Base-by-base conservation (phyloP, 2,113 vertebrate genomes). In the Hucho hucho region DNA sequence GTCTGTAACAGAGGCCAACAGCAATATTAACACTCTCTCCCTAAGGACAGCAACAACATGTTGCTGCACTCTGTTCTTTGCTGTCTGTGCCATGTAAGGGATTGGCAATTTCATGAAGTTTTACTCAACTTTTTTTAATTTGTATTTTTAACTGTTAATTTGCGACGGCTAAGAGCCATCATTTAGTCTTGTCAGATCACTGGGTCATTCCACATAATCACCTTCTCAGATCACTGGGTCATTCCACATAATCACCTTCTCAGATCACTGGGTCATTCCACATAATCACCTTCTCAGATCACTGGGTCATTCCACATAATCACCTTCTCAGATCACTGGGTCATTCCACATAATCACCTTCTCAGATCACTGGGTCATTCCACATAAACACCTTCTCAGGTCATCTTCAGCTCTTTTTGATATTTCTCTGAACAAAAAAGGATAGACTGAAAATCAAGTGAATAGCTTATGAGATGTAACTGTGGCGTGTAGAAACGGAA, bases 41-140 rank as follows among this genome's bases (percentile, higher is more conserved):
- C 2, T 82, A 89, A 79, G 77, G 91, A 83, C 61, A 91, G 64
- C 63, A n/a, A 16, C 1, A 4, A n/a, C n/a, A 16, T 20, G 24
- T 37, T 4, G 18, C 46, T 20, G 56, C 9, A 18, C 46, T 53
- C 18, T 74, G 43, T 53, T 65, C 85, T 76, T 84, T 81, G 72
- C 91, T 90, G 82, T 89, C 92, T 92, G 92, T 93, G 93, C 93
- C 93, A 92, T 92, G 90, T 88, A 56, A 88, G 90, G 92, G 89
- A 93, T 88, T 92, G 87, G 82, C 83, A 91, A 87, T 83, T 83
- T 89, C 88, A 86, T 90, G 90, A 72, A 86, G 78, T 83, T 80
- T 61, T 61, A 22, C 49, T 16, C 12, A 53, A 61, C n/a, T 61
- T 61, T 61, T 20, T n/a, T 61, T 61, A 3, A 89, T 73, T 85